Evolutionary conservation across 2,113 vertebrate genomes (phyloP).

Genomic region (Oostethus manadensis): DNA sequence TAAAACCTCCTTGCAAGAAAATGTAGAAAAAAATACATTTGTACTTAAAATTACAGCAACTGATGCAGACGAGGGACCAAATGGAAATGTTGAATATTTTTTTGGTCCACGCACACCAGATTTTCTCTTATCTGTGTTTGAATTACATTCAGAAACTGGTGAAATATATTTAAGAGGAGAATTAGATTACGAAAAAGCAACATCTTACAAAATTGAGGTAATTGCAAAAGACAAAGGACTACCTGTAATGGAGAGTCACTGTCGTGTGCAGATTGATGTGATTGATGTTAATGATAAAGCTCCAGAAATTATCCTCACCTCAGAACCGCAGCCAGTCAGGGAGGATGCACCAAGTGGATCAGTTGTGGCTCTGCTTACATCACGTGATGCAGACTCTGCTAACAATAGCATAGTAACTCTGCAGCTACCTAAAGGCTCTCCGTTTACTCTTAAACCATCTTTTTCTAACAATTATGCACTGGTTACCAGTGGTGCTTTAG

Average conservation of each 20-base stretch:
- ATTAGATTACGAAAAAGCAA: slow-evolving; percentile 53
- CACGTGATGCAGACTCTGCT: slow-evolving; percentile 33
- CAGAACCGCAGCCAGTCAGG: slow-evolving; percentile 38
- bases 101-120: no score
- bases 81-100: slow-evolving; percentile 57
- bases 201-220: slow-evolving; percentile 52
- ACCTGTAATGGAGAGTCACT: slow-evolving; percentile 57
- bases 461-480: slow-evolving; percentile 62
- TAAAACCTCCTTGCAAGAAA: slow-evolving; percentile 75
- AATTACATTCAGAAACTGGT: no score
- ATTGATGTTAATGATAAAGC: slow-evolving; percentile 68
- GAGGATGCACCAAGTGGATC: slow-evolving; percentile 54
- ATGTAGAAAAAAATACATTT: slow-evolving; percentile 64
- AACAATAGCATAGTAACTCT: not conserved
- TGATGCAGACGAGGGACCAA: slow-evolving; percentile 67
- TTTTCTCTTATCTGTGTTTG: no score
- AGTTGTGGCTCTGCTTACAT: slow-evolving; percentile 59
- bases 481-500: slow-evolving; percentile 36
- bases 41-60: slow-evolving; percentile 65
- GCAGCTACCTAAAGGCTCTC: not conserved
- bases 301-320: slow-evolving; percentile 61
- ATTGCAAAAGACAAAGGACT: slow-evolving; percentile 62
- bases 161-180: slow-evolving; percentile 44
- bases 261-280: slow-evolving; percentile 60
- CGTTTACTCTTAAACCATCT: not conserved